phyloP scores from a whole-genome alignment of 2,888 invertebrate species.

The Anthophora plumipes region DNA sequence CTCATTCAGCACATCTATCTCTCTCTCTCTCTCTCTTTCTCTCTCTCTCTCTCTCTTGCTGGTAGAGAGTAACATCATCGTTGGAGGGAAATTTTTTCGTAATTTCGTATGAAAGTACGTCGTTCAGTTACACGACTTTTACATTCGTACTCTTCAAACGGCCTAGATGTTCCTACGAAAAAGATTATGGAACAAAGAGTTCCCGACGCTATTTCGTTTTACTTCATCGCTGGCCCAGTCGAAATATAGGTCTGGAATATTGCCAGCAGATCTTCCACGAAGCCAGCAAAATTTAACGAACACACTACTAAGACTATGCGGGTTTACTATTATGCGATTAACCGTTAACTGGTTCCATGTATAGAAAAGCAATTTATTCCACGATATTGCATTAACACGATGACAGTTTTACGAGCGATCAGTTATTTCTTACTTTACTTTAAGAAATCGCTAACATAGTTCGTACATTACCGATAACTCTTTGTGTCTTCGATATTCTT shows the following conservation, averaged over 20 bases:
- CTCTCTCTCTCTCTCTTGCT: too few relatives aligned
- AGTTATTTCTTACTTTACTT: background rate
- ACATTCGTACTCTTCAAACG: slow-evolving; percentile 51
- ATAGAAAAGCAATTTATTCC: slow-evolving; percentile 33
- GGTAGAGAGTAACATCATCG: background rate
- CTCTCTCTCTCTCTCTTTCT: too few relatives aligned
- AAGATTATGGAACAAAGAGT: slow-evolving; percentile 55
- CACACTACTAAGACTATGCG: slow-evolving; percentile 46
- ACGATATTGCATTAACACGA: background rate
- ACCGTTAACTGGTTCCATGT: slow-evolving; percentile 37
- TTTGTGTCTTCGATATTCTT: too few relatives aligned
- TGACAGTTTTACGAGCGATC: background rate
- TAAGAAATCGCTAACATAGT: too few relatives aligned
- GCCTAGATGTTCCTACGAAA: slow-evolving; percentile 44
- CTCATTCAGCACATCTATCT: background rate
- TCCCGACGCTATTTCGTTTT: slow-evolving; percentile 69
- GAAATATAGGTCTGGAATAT: slow-evolving; percentile 69
- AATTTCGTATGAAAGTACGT: background rate
- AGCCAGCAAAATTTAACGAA: slow-evolving; percentile 76
- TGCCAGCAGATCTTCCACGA: slow-evolving; percentile 72
- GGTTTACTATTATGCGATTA: slow-evolving; percentile 49
- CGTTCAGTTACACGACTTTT: slow-evolving; percentile 24
- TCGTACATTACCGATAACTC: too few relatives aligned
- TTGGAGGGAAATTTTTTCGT: background rate
- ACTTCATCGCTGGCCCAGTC: slow-evolving; percentile 61